Base-by-base conservation (phyloP, 2,113 vertebrate species). In the Ramphastos sulfuratus region DNA sequence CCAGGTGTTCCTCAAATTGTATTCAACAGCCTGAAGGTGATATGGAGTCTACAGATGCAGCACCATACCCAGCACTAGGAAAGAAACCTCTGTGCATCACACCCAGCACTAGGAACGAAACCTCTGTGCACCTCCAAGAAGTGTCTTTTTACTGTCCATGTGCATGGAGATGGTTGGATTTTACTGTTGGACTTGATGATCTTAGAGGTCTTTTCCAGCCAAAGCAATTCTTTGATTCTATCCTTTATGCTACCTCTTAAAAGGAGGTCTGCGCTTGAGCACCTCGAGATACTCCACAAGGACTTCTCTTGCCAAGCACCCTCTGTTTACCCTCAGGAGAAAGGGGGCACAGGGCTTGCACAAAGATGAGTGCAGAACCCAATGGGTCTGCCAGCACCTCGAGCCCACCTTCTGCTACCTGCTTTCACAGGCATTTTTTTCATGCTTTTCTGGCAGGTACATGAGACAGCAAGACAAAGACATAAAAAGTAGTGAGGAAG, bases 111-210 rank as follows among this genome's bases (percentile, higher is more conserved):
- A 46, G 44, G 19, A 90, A 86, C 89, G 4, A 59, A 2, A 50
- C 1, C 12, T 70, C 28, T 11, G 3, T 6, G 7, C 20, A 33
- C 8, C 46, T 50, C 28, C 1, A 44, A 35, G 1, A 76, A 54
- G 67, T 15, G 3, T 3, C 0, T 10, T 5, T 20, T 56, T 56
- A 55, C 4, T 2, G 7, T 35, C 54, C 28, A 23, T 3, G 12
- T 28, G 33, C 37, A 56, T 25, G 50, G 50, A 52, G 50, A 25
- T 52, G 50, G 50, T 25, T 24, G 50, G 23, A 25, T 24, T 52
- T 52, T 23, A 52, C 50, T 25, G 50, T 7, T 24, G 12, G 50
- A 18, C 11, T 25, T 52, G 23, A 52, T 52, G 50, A 25, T 52
- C 23, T 52, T 25, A 23, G 12, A 52, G 50, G 50, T 52, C 23